Conservation (phyloP, 2,113 vertebrate species). For the Cyprinodon brontotheroides region DNA sequence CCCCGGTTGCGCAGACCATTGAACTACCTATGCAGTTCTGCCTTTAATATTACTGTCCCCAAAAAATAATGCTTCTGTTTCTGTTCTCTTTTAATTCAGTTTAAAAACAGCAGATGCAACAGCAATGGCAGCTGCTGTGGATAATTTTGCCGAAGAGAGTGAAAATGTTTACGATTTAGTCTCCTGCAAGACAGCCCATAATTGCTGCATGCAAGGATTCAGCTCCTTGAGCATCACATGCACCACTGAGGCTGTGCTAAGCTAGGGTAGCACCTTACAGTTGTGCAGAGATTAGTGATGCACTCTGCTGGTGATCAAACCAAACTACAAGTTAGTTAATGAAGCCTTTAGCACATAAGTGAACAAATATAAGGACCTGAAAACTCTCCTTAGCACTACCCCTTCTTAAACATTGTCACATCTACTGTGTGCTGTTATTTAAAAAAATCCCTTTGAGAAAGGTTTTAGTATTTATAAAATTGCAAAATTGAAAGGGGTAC, state of each 20-base stretch:
- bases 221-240: conserved; percentile 5
- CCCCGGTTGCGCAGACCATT: background rate
- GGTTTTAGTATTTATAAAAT: no score
- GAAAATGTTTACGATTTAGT: conserved; percentile 18
- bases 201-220: conserved; percentile 13
- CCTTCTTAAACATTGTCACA: background rate
- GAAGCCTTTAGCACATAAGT: conserved; percentile 24
- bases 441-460: no score
- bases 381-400: conserved; percentile 19
- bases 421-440: no score
- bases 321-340: conserved; percentile 44
- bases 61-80: background rate
- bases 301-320: conserved; percentile 69
- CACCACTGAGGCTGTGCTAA: conserved; percentile 17
- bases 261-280: conserved; percentile 8
- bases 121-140: conserved; percentile 28
- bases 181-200: conserved; percentile 21
- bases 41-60: conserved; percentile 52
- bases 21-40: conserved; percentile 11
- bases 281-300: conserved; percentile 39
- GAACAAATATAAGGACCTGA: conserved; percentile 20
- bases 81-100: background rate
- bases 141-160: conserved; percentile 13
- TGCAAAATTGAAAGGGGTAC: no score
- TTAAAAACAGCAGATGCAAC: conserved; percentile 11